Base-by-base conservation (phyloP, 64 coral and sea anemone genomes). In the Acropora tenuis region DNA sequence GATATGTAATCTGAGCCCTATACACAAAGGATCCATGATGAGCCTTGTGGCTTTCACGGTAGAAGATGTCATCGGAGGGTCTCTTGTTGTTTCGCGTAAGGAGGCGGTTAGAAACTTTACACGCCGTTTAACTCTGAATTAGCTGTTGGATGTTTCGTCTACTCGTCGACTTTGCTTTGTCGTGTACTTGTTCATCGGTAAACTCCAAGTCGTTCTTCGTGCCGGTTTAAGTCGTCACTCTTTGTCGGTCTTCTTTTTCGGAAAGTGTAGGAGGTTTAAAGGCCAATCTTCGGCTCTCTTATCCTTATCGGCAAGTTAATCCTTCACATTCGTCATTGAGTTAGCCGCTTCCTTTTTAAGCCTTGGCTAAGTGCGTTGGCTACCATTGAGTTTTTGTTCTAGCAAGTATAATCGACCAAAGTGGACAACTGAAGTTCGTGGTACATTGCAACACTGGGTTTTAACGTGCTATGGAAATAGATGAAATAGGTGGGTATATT, bases 201-300 rank as follows among this genome's bases (percentile, higher is more conserved):
- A 78, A 85, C 43, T 85, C 61, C 66, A 19, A 53, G 11, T n/a
- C 40, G 4, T 78, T 48, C 41, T 85, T 72, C 63, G 45, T 69
- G 82, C 67, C 57, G 80, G 41, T 66, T 52, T 65, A 6, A 47
- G 3, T 15, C 10, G 3, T 17, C 15, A n/a, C 30, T 67, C 43
- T 18, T 85, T 85, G 82, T 85, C 82, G 82, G 82, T 50, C 42
- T 69, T 19, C 48, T 84, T 43, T 85, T 85, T 85, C 82, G 82
- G 81, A 48, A 85, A 85, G 63, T 85, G 82, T 72, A 73, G 82
- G 82, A 71, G 82, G 61, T 30, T 85, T 71, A 72, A 48, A 20
- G 44, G 42, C 68, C 65, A 85, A 85, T 85, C 48, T 73, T 85
- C 43, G 59, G 66, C 82, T 18, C 82, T 85, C 61, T 72, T 71